phyloP scores from a whole-genome alignment of 2,888 invertebrate species.

The Calameuta idolon region DNA sequence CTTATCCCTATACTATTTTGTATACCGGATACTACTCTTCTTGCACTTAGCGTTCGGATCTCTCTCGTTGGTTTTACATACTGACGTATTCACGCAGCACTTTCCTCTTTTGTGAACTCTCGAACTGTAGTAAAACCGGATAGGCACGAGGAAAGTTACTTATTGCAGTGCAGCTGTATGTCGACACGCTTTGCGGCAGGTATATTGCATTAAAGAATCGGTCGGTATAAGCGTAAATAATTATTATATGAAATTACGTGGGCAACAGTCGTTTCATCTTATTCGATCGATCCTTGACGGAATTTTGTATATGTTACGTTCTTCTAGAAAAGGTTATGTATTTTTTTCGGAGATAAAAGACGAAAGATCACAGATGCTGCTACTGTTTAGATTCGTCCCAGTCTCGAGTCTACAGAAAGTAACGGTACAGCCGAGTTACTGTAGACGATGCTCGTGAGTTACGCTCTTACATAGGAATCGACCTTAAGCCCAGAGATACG shows the following conservation, averaged over 20 bases:
- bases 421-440: conserved; percentile 59
- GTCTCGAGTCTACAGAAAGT: conserved; percentile 26
- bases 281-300: background rate
- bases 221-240: background rate
- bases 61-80: background rate
- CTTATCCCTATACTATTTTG: background rate
- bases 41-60: background rate
- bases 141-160: background rate
- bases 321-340: background rate
- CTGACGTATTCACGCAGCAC: background rate
- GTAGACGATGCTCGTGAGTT: conserved; percentile 10
- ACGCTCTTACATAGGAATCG: conserved; percentile 21
- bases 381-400: conserved; percentile 21
- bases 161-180: background rate
- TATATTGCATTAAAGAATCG: background rate
- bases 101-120: background rate
- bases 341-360: background rate
- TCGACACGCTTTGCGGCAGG: background rate
- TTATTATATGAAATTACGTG: background rate
- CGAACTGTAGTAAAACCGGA: background rate
- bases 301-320: background rate
- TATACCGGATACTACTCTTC: background rate
- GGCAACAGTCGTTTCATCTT: background rate
- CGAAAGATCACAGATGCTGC: background rate
- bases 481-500: conserved; percentile 43